These are phyloP conservation scores for Mandrillus leucophaeus DNA, from an alignment of 2,113 vertebrate species.

Conservation along the genomic window DNA sequence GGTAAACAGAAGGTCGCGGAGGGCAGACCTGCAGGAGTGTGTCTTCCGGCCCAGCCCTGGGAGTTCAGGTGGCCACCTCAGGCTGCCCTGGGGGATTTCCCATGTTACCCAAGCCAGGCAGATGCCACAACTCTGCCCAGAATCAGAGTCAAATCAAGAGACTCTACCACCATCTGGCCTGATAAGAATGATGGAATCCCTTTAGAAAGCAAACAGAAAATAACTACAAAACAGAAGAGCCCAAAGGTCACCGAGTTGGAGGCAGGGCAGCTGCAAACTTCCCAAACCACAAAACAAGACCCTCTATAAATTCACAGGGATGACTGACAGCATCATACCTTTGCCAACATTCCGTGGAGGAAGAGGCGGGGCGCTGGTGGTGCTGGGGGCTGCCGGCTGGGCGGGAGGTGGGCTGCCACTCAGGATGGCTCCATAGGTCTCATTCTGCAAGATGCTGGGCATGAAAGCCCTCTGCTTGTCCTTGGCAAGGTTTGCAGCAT, in stretches of 20 bases:
- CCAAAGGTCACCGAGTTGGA: not conserved
- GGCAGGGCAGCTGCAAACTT: not conserved
- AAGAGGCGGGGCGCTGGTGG: slow-evolving; percentile 91
- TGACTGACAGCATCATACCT: slow-evolving; percentile 82
- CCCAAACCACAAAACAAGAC: not conserved
- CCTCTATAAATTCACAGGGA: fast-evolving
- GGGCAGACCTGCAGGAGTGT: not conserved
- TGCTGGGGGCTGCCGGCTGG: slow-evolving; percentile 76
- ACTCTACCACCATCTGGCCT: fast-evolving
- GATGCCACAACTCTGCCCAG: not conserved
- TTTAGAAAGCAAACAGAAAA: not conserved
- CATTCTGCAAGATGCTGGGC: slow-evolving; percentile 95
- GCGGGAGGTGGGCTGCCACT: slow-evolving; percentile 84
- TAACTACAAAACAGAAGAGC: not conserved
- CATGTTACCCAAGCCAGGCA: fast-evolving
- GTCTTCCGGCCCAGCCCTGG: fast-evolving
- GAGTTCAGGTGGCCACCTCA: not conserved
- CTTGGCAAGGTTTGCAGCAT: slow-evolving; percentile 87
- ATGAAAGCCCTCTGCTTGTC: slow-evolving; percentile 93
- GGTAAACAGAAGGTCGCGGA: not conserved
- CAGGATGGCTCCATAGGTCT: slow-evolving; percentile 96
- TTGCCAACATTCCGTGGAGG: slow-evolving; percentile 95
- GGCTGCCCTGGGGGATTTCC: not conserved
- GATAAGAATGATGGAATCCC: fast-evolving
- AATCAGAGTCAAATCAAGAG: not conserved